phyloP scores from a whole-genome alignment of 2,797 vertebrate genomes.

The Eidolon dupreanum region DNA sequence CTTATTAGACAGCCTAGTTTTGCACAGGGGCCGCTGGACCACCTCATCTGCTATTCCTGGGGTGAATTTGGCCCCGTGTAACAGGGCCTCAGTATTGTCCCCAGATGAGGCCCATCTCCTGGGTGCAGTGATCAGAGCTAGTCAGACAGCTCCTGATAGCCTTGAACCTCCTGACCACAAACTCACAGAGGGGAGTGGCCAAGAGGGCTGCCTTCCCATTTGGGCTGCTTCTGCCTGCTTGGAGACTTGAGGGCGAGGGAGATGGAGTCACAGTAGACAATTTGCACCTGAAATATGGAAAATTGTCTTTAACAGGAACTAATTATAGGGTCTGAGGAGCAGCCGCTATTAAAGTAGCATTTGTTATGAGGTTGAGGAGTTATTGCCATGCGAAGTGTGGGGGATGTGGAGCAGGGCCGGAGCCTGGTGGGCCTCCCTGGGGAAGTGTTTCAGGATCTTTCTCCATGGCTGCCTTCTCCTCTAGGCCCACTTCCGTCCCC shows the following conservation, averaged over 20 bases:
- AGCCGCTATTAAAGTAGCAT: slow-evolving; percentile 58
- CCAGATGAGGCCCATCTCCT: neutral
- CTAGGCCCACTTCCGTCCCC: neutral
- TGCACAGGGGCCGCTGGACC: accelerated
- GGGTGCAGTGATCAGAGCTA: neutral
- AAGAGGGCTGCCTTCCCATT: neutral
- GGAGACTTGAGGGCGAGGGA: neutral
- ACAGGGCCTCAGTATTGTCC: neutral
- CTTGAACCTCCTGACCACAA: neutral
- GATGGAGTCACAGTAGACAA: slow-evolving; percentile 26
- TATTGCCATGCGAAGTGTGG: slow-evolving; percentile 39
- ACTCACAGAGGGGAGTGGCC: neutral
- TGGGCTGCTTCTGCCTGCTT: neutral
- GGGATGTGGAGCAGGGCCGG: slow-evolving; percentile 13
- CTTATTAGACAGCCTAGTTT: neutral
- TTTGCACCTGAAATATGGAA: slow-evolving; percentile 45
- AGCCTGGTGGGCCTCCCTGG: neutral
- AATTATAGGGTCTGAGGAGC: slow-evolving; percentile 58
- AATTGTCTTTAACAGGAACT: slow-evolving; percentile 62
- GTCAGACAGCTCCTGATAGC: neutral
- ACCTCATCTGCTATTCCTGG: neutral
- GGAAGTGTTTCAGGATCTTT: neutral
- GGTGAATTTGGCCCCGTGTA: neutral
- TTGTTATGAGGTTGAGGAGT: slow-evolving; percentile 48
- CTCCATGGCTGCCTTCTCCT: neutral